Base-by-base conservation (phyloP, 2,797 vertebrate species). In the Otolemur crassicaudatus region DNA sequence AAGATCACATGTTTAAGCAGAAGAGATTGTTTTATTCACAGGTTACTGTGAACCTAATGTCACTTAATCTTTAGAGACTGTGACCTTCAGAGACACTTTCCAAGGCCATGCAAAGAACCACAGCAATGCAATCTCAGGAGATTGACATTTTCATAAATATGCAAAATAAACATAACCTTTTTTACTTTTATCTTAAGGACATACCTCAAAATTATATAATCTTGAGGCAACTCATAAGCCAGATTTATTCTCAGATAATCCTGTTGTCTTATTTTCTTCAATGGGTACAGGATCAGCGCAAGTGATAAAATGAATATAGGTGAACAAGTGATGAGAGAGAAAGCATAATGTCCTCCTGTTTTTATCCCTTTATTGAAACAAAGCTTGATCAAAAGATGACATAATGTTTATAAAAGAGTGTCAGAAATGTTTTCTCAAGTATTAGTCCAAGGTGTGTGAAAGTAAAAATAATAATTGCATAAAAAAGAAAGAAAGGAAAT, bases 351-450 rank as follows among this genome's bases (percentile, higher is more conserved):
- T 96, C 16, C 16, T 49, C 40, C 11, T 63, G 6, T 73, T 95
- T 86, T 92, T 77, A 94, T 95, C 0, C 90, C 61, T 80, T 94
- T 90, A 72, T 90, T 85, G 34, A 76, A 95, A 93, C 49, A 89
- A 98, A 98, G 95, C 94, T 97, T 90, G 61, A 97, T 97, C 91
- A 96, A 98, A 98, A 98, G 94, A 95, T 86, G 97, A 95, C 97
- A 77, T 92, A 91, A 92, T 96, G 97, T 97, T 98, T 97, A 97
- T 97, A 98, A 98, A 98, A 95, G 29, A 94, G 69, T 93, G 34
- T 88, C 93, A 37, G 70, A 13, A 65, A 0, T 96, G 29, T 95
- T 58, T 91, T 89, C 70, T 95, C 17, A 94, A 96, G 0, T 34
- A 90, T 89, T 97, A 60, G 49, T 96, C 12, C 46, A 97, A 73